These are phyloP conservation scores for Drosophila watanabei DNA, from an alignment of 1,140 invertebrate genomes.

Conservation along the genomic window DNA sequence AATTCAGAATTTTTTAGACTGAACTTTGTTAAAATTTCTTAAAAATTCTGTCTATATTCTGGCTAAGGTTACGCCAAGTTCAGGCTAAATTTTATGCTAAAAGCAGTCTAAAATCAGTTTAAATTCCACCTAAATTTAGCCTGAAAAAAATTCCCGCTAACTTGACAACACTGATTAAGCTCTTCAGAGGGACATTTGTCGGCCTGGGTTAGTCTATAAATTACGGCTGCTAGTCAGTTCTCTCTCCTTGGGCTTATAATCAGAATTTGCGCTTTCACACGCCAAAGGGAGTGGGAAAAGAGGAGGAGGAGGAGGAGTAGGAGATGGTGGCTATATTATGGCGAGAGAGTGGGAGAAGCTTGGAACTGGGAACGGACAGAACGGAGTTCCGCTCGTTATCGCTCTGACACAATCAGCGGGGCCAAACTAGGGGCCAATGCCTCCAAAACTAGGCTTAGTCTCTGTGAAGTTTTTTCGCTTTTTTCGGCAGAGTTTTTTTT, in stretches of 20 bases:
- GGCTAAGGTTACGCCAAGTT: neutral
- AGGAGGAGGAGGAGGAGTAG: neutral
- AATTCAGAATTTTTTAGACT: no score
- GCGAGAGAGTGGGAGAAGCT: constrained; percentile 13
- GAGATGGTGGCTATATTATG: neutral
- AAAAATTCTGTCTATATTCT: neutral
- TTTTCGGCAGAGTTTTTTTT: constrained; percentile 8
- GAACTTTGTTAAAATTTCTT: no score
- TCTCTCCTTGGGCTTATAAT: constrained; percentile 65
- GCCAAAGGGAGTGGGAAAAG: constrained; percentile 40
- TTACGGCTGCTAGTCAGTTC: constrained; percentile 68
- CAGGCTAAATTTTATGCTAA: neutral
- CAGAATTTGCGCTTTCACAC: constrained; percentile 82
- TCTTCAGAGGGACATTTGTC: constrained; percentile 43
- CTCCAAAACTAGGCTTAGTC: constrained; percentile 64
- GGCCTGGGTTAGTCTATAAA: constrained; percentile 70
- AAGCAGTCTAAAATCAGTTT: neutral
- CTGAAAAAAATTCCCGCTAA: neutral
- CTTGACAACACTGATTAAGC: constrained; percentile 25
- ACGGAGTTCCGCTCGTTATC: constrained; percentile 72
- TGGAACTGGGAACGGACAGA: constrained; percentile 20
- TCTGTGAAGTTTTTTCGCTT: constrained; percentile 43
- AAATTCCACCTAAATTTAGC: neutral
- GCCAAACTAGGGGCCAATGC: constrained; percentile 59
- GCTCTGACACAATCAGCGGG: constrained; percentile 71